Conservation (phyloP, 2,888 invertebrate species). For the Lithophane leautieri region DNA sequence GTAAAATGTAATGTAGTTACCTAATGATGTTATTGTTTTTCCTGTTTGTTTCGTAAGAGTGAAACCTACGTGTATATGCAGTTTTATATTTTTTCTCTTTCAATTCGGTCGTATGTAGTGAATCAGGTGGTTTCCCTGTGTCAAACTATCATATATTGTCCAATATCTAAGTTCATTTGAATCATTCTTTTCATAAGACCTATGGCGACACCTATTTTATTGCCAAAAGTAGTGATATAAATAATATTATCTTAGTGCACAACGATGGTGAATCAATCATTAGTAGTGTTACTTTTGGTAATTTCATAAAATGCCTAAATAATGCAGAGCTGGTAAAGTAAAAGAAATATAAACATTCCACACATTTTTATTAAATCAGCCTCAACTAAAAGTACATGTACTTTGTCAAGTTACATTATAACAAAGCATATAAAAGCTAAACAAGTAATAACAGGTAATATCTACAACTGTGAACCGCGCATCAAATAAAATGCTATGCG, state of each 20-base stretch:
- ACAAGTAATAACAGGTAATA: conserved; percentile 87
- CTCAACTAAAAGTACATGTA: conserved; percentile 83
- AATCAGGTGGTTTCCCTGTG: background rate
- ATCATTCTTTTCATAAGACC: background rate
- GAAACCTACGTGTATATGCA: conserved; percentile 16
- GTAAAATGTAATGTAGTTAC: conserved; percentile 38
- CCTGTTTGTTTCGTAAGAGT: conserved; percentile 25
- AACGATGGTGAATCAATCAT: background rate
- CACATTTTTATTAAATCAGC: conserved; percentile 86
- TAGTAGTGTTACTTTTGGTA: background rate
- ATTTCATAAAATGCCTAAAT: background rate
- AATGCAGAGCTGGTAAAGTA: background rate
- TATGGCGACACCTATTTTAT: background rate
- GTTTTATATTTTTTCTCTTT: background rate
- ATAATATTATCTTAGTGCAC: background rate
- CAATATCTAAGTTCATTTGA: background rate
- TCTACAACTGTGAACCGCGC: conserved; percentile 72
- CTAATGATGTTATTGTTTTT: conserved; percentile 48
- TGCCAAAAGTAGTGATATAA: background rate
- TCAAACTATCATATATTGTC: background rate
- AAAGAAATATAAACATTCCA: conserved; percentile 75
- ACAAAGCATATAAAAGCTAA: conserved; percentile 83
- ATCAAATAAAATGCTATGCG: conserved; percentile 66
- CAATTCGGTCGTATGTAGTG: background rate
- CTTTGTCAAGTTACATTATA: conserved; percentile 77